Base-by-base conservation (phyloP, 2,113 vertebrate genomes). In the Rhinogobius similis region DNA sequence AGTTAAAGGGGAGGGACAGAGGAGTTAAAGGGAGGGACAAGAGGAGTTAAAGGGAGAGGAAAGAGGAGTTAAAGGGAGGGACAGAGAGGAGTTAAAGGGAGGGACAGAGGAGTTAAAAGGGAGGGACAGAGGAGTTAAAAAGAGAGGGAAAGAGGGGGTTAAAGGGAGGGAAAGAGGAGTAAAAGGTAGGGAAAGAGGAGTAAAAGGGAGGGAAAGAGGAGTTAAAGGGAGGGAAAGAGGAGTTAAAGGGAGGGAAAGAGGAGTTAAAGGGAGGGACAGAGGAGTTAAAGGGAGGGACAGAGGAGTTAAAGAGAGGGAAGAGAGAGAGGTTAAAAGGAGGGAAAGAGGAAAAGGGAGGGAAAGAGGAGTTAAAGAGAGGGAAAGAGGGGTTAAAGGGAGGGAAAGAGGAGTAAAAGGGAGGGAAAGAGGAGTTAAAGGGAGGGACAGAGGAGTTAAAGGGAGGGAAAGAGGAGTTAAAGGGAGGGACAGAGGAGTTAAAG, bases 291-390 rank as follows among this genome's bases (percentile, higher is more conserved):
- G 38, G 38, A 11, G 4, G 38, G 38, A 11, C 4, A 8, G 4
- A 11, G 38, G 38, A 11, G 39, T 10, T 10, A 36, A 36, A 13
- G 39, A 10, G 39, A 13, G 6, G 11, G 39, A 11, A 1, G n/a
- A n/a, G n/a, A 11, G 38, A 11, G 38, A 8, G 38, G 38, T 11
- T 8, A 39, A 13, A 41, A 10, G 10, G 10, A 11, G 39, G 39
- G 39, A 12, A 7, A 12, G 39, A 12, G 39, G 12, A 10, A 41
- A 41, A 41, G 39, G 12, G 39, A 41, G 39, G 3, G 39, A 41
- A 2, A 39, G 39, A 41, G 39, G 12, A 10, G 32, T 36, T 98
- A 90, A 5, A 27, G 48, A 70, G 59, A 77, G 77, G 77, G 67
- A 72, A 67, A n/a, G 78, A 59, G 39, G 39, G 71, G 55, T 66